Conservation (phyloP, 2,113 vertebrate species). For the Baryphthengus martii region DNA sequence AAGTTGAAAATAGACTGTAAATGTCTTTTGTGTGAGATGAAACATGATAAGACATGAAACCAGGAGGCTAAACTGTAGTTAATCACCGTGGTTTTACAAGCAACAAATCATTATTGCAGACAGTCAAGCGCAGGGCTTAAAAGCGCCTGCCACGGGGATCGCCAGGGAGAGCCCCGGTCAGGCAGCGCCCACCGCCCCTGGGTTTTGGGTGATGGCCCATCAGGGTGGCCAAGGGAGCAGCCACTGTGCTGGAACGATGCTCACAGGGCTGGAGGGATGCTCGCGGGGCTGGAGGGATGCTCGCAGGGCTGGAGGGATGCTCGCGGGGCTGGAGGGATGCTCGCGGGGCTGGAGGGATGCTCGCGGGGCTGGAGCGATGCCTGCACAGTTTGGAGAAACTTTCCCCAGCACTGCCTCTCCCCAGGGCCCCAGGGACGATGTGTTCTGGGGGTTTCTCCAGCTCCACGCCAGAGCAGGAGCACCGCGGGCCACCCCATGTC, state of each 20-base stretch:
- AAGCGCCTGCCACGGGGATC: background rate
- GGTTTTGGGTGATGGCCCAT: rapidly evolving
- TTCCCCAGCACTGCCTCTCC: background rate
- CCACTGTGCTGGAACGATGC: background rate
- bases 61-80: conserved; percentile 57
- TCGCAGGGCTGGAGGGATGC: background rate
- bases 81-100: conserved; percentile 58
- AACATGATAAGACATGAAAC: conserved; percentile 71
- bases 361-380: background rate
- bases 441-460: background rate
- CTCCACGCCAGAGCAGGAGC: rapidly evolving
- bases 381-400: rapidly evolving
- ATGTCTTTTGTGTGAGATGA: conserved; percentile 64
- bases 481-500: rapidly evolving
- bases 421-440: rapidly evolving
- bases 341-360: background rate
- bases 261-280: background rate
- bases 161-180: background rate
- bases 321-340: background rate
- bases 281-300: background rate
- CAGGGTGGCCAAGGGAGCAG: rapidly evolving
- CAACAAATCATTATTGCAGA: conserved; percentile 45
- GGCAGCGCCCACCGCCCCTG: background rate
- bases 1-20: conserved; percentile 61
- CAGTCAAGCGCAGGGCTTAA: background rate